A percentile compares a stretch with the other conserved stretches of the same genome.
These are phyloP conservation scores for Cosmorhoe ocellata DNA, from an alignment of 2,888 invertebrate genomes.

Conservation along the genomic window DNA sequence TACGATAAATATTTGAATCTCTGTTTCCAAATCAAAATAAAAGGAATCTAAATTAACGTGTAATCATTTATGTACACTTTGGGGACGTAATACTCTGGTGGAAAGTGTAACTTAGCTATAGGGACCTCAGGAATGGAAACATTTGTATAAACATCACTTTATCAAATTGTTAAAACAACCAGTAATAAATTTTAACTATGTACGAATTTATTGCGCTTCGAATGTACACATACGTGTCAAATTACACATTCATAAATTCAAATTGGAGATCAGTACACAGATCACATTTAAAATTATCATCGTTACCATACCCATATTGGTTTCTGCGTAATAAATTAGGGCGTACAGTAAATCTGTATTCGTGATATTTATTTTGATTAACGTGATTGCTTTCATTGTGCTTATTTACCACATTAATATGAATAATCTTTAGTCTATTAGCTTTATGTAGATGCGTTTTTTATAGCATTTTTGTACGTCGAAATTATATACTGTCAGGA, in stretches of 20 bases:
- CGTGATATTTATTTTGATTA: conserved; percentile 25
- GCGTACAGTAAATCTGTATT: conserved; percentile 19
- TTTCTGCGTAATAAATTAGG: conserved; percentile 34
- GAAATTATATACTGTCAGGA: no score
- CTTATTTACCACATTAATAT: no score
- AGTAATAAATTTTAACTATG: conserved; percentile 45
- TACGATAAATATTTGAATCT: no score
- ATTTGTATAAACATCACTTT: conserved; percentile 18
- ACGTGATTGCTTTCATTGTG: conserved; percentile 23
- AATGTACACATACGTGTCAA: conserved; percentile 39
- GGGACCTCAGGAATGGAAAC: no score
- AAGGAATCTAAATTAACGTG: no score
- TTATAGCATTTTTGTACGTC: no score
- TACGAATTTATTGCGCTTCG: conserved; percentile 39
- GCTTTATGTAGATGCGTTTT: no score
- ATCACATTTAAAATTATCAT: conserved; percentile 40
- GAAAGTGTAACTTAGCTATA: no score
- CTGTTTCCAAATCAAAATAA: no score
- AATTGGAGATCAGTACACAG: conserved; percentile 40
- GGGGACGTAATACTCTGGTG: no score
- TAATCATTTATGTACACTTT: no score
- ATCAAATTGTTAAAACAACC: conserved; percentile 42
- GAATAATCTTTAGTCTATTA: no score
- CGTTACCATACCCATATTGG: conserved; percentile 29
- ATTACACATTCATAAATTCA: conserved; percentile 42